Evolutionary conservation across 1,140 invertebrate genomes (phyloP).

Genomic region (honey bee (Apis mellifera)): DNA sequence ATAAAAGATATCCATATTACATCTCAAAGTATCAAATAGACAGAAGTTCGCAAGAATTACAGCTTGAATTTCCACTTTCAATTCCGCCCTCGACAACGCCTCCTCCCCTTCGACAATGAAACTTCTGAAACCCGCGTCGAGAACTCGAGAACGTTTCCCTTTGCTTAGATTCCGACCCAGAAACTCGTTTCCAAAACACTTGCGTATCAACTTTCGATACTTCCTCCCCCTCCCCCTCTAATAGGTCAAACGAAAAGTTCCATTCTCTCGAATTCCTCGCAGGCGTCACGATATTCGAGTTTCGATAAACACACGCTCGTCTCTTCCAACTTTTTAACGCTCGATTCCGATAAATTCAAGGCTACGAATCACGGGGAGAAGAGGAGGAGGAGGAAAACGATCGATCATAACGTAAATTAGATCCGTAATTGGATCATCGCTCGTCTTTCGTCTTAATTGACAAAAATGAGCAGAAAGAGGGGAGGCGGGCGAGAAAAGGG

Average conservation of each 20-base stretch:
- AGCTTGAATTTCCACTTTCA: neutral
- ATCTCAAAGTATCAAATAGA: neutral
- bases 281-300: neutral
- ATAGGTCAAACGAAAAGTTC: neutral
- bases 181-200: neutral
- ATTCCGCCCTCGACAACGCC: neutral
- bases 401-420: neutral
- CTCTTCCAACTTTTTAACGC: too few relatives aligned
- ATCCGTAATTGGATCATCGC: slow-evolving; percentile 31
- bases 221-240: neutral
- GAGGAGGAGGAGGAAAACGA: too few relatives aligned
- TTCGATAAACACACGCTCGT: slow-evolving; percentile 23
- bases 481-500: neutral
- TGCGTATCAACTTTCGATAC: neutral
- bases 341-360: neutral
- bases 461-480: slow-evolving; percentile 4
- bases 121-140: neutral
- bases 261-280: neutral
- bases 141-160: neutral
- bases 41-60: neutral
- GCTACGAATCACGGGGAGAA: too few relatives aligned
- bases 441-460: slow-evolving; percentile 32
- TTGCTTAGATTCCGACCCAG: too few relatives aligned
- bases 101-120: neutral
- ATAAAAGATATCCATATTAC: neutral